A percentile compares a stretch with the other conserved stretches of the same genome.
Evolutionary conservation across 1,140 invertebrate species (phyloP).

Genomic region (Centruroides vittatus): DNA sequence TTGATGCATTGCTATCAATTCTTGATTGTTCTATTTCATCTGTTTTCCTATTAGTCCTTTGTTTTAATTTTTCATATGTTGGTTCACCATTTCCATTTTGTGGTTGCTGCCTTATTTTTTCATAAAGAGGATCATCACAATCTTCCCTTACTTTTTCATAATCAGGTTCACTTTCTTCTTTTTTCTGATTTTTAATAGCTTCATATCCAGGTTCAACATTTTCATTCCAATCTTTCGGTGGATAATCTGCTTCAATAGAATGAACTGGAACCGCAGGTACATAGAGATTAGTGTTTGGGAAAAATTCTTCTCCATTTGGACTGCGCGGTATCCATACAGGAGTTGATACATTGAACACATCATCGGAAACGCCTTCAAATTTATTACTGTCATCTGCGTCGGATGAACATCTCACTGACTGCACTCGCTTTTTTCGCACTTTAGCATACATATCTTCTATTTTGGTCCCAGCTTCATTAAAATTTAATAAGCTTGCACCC

Average conservation of each 20-base stretch:
- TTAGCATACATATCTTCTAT: constrained; percentile 78
- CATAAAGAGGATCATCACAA: too few species aligned
- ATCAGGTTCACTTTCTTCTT: not conserved
- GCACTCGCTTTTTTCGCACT: constrained; percentile 32
- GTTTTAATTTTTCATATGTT: too few species aligned
- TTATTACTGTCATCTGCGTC: constrained; percentile 5
- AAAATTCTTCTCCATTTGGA: too few species aligned
- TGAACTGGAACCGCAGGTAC: too few species aligned
- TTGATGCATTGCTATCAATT: constrained; percentile 5
- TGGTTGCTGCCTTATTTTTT: too few species aligned
- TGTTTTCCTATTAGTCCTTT: too few species aligned
- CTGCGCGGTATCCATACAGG: too few species aligned
- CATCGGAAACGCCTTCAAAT: not conserved
- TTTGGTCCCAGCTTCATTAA: constrained; percentile 27
- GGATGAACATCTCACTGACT: constrained; percentile 1
- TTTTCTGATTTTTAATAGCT: too few species aligned
- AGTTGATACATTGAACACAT: not conserved
- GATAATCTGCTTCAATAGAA: too few species aligned
- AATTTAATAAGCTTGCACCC: constrained; percentile 6
- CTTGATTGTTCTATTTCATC: not conserved
- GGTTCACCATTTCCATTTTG: too few species aligned
- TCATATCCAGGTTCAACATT: constrained; percentile 3
- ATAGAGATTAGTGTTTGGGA: too few species aligned
- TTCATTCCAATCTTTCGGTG: too few species aligned
- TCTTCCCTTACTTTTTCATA: constrained; percentile 9